Evolutionary conservation across 2,113 vertebrate species (phyloP), one percentile per base, ranked within the genome.

Genomic region (Mugil cephalus): DNA sequence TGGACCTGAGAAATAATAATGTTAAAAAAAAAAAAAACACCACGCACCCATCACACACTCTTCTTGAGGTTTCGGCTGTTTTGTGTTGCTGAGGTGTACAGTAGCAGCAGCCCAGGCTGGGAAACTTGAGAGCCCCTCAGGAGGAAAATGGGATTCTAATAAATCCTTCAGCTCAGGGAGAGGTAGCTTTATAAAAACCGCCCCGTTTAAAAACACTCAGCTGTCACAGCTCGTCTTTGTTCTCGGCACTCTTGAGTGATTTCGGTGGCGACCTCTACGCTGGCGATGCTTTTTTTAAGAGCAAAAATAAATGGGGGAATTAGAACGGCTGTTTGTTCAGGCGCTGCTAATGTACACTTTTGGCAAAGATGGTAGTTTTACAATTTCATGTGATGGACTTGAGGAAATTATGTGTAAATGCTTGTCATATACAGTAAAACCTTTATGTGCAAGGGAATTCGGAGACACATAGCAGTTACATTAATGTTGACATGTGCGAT

Each of bases 141-240:
- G 81, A 89, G 48, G 69, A 83, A 81, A 84, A 52, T 12, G 74
- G 60, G 71, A 69, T 72, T 77, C 67, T 79, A 80, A 88, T 93
- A 89, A 91, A 92, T 91, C 87, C 74, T 69, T 90, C 74, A 87
- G 68, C 69, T 38, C n/a, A 42, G 19, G 42, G 21, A 82, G 85
- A 58, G 13, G 12, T 75, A 58, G 36, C 52, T 46, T 73, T 58
- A 80, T 79, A 82, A 84, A 88, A 88, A 82, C 67, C 73, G 36
- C 47, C n/a, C 48, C 76, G 65, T 65, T 77, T 84, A 72, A 87
- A 90, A 86, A 73, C 72, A 48, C 62, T 84, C 52, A 53, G 65
- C 70, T 84, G 74, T 75, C 70, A 54, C 19, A 39, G 61, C 71
- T 80, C 2, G 67, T 69, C 66, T 84, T 80, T 71, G 54, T 60